These are phyloP conservation scores for Hyles euphorbiae DNA, from an alignment of 1,140 invertebrate species.

Conservation along the genomic window DNA sequence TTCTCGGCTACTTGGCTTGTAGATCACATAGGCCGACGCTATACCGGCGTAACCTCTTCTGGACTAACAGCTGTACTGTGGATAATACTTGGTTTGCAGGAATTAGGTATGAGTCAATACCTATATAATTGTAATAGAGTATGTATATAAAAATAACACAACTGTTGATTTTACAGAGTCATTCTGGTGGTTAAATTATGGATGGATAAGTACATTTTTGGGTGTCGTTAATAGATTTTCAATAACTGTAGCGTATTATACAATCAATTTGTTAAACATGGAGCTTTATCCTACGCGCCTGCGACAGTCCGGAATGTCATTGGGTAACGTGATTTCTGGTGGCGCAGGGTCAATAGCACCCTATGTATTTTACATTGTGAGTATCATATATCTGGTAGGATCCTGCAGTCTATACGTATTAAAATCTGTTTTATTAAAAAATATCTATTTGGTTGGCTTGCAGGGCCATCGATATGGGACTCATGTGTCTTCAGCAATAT, in stretches of 20 bases:
- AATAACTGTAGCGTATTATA: constrained; percentile 78
- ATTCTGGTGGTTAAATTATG: constrained; percentile 27
- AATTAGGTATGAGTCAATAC: constrained; percentile 44
- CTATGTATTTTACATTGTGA: constrained; percentile 84
- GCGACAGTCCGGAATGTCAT: constrained; percentile 79
- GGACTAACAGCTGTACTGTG: constrained; percentile 61
- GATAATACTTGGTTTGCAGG: constrained; percentile 58
- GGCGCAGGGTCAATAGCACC: constrained; percentile 79
- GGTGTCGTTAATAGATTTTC: constrained; percentile 78
- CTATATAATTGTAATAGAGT: background rate
- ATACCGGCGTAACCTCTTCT: constrained; percentile 69
- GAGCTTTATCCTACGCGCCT: constrained; percentile 83
- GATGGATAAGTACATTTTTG: constrained; percentile 65
- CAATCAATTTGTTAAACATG: constrained; percentile 79
- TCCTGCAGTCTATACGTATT: background rate
- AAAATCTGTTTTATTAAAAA: background rate
- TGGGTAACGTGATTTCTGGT: constrained; percentile 78
- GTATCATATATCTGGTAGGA: constrained; percentile 25
- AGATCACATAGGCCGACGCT: constrained; percentile 75
- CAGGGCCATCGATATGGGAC: constrained; percentile 40
- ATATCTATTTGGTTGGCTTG: constrained; percentile 16
- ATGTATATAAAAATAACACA: background rate
- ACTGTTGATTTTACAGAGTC: constrained; percentile 36
- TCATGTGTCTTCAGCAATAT: constrained; percentile 30
- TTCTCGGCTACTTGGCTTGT: constrained; percentile 59